Evolutionary conservation across 2,797 vertebrate species (phyloP).

Genomic region (Pseudomugil gertrudae): DNA sequence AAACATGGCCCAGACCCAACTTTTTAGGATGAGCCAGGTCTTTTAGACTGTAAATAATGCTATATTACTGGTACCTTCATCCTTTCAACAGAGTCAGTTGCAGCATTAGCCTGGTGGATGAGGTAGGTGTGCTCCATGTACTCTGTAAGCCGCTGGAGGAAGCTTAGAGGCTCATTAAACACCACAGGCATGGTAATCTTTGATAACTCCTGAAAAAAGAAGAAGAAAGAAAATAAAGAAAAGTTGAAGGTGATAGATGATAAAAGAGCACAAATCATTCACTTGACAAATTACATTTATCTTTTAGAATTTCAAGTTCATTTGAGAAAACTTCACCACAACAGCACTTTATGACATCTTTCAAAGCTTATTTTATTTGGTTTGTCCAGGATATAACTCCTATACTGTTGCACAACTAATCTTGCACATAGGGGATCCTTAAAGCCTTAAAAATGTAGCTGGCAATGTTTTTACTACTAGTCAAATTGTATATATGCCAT

Average conservation of each 20-base stretch:
- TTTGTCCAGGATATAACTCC: too few relatives aligned
- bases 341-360: background rate
- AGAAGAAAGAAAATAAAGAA: slow-evolving; percentile 16
- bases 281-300: background rate
- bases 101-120: slow-evolving; percentile 92
- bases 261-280: background rate
- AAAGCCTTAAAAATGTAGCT: too few relatives aligned
- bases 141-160: slow-evolving; percentile 94
- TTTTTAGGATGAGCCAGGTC: too few relatives aligned
- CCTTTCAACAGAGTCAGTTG: slow-evolving; percentile 88
- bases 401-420: too few relatives aligned
- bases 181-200: slow-evolving; percentile 99
- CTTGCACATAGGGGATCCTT: too few relatives aligned
- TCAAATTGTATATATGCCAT: too few relatives aligned
- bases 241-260: background rate
- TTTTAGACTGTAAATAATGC: background rate
- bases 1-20: too few relatives aligned
- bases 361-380: background rate
- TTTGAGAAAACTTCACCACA: background rate
- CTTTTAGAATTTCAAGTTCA: background rate
- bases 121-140: slow-evolving; percentile 99
- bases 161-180: slow-evolving; percentile 97
- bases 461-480: too few relatives aligned
- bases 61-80: slow-evolving; percentile 88
- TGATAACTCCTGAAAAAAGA: slow-evolving; percentile 88